Evolutionary conservation across 2,888 invertebrate species (phyloP).

Genomic region (Theretra japonica): DNA sequence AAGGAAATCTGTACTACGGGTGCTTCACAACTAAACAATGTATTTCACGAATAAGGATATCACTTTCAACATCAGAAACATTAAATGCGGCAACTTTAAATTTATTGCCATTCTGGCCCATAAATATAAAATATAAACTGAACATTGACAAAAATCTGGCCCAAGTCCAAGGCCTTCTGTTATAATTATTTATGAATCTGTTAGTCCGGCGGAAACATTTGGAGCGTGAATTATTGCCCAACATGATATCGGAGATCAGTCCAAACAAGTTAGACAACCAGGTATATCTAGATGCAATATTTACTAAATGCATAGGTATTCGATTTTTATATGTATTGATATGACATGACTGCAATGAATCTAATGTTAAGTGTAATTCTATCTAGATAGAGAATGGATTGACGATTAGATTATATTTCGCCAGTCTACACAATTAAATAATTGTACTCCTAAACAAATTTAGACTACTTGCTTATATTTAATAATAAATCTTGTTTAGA

Average conservation of each 20-base stretch:
- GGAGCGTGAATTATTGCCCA: constrained; percentile 19
- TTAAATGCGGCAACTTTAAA: neutral
- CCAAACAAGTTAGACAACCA: neutral
- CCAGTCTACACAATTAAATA: too few relatives aligned
- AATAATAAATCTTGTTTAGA: neutral
- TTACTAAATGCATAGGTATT: neutral
- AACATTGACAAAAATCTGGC: neutral
- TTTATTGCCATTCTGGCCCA: constrained; percentile 15
- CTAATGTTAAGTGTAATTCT: too few relatives aligned
- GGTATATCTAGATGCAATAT: neutral
- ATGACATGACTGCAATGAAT: too few relatives aligned
- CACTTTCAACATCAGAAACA: neutral
- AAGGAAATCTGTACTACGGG: too few relatives aligned
- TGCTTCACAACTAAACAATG: too few relatives aligned
- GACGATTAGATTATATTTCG: too few relatives aligned
- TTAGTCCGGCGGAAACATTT: constrained; percentile 9
- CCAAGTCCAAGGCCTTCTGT: constrained; percentile 14
- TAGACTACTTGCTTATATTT: too few relatives aligned
- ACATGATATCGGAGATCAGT: neutral
- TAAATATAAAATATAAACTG: neutral
- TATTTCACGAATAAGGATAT: too few relatives aligned
- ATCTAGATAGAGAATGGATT: too few relatives aligned
- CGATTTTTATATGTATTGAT: neutral
- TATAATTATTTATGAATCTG: neutral
- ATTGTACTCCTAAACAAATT: too few relatives aligned